Evolutionary conservation across 2,113 vertebrate genomes (phyloP), one percentile per base, ranked within the genome.

Genomic region (Meles meles): DNA sequence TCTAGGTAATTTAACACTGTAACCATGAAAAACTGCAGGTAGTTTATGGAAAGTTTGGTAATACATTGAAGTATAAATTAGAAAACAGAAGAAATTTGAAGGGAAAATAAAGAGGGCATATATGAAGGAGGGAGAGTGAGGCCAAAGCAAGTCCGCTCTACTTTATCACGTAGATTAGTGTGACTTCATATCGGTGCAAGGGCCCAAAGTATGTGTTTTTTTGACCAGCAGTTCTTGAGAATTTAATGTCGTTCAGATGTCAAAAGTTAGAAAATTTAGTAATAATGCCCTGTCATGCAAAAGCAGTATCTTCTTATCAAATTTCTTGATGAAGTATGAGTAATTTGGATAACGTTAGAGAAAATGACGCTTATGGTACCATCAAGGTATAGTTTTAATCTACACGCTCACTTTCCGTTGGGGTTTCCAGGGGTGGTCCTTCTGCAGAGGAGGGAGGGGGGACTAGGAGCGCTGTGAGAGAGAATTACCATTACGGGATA

Each of bases 221-320:
- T 63, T 87, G 47, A 65, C 7, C 12, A 61, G 7, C 9, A 72
- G 3, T 82, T 39, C 34, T 97, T 74, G 52, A 94, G 37, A 94
- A 59, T 74, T 84, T 59, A 49, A 57, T 86, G 67, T 92, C 10
- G 20, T 84, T 94, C 49, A 69, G 23, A 57, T 81, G 63, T 94
- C 25, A 89, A 11, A 91, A 94, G 27, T 89, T 83, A 94, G 82
- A 94, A 89, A 94, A 86, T 79, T 79, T 69, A 77, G n/a, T 87
- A 25, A 37, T 96, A 76, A 17, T 82, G 31, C 25, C 13, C 0
- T 90, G 17, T 10, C 10, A 63, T 79, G 29, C 79, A 71, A 81
- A 88, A 90, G 79, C 12, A 84, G 2, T 85, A 71, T 74, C 39
- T 96, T 92, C 69, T 84, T 84, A 96, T 21, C 72, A 93, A 80